Base-by-base conservation (phyloP, 2,113 vertebrate species). In the Cyprinodon tularosa region DNA sequence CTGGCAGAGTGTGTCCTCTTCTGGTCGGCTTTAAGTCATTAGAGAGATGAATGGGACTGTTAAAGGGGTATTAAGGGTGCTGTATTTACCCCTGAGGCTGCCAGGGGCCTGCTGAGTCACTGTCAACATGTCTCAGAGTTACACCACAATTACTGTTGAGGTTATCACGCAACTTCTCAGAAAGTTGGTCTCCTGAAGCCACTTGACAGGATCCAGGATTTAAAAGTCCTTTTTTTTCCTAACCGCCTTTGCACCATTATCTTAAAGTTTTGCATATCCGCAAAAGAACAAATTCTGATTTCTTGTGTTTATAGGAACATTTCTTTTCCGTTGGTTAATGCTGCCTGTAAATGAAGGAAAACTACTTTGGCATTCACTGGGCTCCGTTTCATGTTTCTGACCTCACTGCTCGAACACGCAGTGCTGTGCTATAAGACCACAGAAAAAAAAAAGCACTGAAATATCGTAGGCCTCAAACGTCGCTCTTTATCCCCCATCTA, bases 361-460 rank as follows among this genome's bases (percentile, higher is more conserved):
- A 74, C 84, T 66, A 71, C 67, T 73, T 59, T 86, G 74, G 78
- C 79, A 76, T 78, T 62, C 72, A 10, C 82, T 59, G 1, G 84
- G 70, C 70, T 80, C 71, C 67, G 77, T 86, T 91, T 91, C 88
- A 87, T 85, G 74, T 81, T 81, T 84, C 78, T 92, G 91, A 91
- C 84, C 86, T 91, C 88, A 89, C 48, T 82, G 84, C 74, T 85
- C 73, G 15, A 82, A 78, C 82, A 88, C 39, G 77, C 86, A 59
- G 74, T 10, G 73, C 71, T 68, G 84, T n/a, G 57, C 80, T 53
- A 45, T 48, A 75, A 86, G 17, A 63, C 85, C 77, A 4, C 81
- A 76, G 29, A 1, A 29, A 84, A 84, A 74, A 57, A 62, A 66
- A 69, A 72, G 66, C 77, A 70, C 70, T 68, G 48, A 68, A 66